Percentiles rank a stretch among this genome's conserved stretches.
phyloP scores from a whole-genome alignment of 2,113 vertebrate genomes.

The Rostratula benghalensis region DNA sequence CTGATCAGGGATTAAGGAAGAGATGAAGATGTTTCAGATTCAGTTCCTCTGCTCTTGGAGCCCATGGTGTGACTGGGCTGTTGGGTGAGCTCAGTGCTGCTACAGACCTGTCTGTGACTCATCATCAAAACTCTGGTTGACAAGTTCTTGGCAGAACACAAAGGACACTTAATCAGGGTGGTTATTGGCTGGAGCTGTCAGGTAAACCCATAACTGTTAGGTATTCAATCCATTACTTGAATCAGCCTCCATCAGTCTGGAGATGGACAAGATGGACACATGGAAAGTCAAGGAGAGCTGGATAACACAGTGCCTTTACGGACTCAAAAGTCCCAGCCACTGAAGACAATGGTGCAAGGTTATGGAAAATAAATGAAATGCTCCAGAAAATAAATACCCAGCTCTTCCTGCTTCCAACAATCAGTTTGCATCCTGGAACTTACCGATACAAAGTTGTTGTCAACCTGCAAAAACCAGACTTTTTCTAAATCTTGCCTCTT shows the following conservation, averaged over 20 bases:
- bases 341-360: not conserved
- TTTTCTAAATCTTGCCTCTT: not conserved
- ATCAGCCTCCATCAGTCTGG: not conserved
- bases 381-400: not conserved
- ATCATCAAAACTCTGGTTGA: not conserved
- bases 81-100: not conserved
- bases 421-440: not conserved
- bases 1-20: not conserved
- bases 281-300: not conserved
- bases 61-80: not conserved
- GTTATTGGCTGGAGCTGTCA: not conserved
- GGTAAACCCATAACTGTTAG: not conserved
- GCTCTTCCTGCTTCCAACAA: not conserved
- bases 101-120: not conserved
- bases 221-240: not conserved
- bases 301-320: not conserved
- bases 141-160: not conserved
- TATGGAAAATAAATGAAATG: not conserved
- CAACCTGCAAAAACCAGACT: not conserved
- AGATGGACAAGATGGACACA: accelerated
- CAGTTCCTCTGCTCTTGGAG: not conserved
- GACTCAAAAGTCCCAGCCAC: not conserved
- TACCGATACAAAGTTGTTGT: not conserved
- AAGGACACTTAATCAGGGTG: not conserved
- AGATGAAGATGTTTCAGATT: not conserved